Conservation (phyloP, 92 coral and sea anemone species). For the Hydrozoanthus gracilis region DNA sequence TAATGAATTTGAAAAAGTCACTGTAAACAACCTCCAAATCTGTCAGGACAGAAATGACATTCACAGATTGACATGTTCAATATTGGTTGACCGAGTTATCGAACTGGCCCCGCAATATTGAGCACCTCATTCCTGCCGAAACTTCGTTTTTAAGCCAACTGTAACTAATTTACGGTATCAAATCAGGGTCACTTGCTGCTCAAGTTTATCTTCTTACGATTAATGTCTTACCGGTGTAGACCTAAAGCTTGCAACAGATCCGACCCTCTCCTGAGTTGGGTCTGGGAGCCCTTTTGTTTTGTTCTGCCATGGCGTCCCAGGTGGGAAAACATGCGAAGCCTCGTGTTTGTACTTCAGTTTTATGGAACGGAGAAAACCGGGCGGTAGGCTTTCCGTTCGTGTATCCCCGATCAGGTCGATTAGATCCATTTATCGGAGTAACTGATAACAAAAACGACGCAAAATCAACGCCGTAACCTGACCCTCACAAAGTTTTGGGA, state of each 20-base stretch:
- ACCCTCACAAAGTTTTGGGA: neutral
- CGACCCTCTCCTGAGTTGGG: conserved; percentile 43
- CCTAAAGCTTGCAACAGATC: conserved; percentile 63
- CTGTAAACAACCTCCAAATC: too few species aligned
- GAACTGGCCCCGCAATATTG: too few species aligned
- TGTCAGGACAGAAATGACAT: too few species aligned
- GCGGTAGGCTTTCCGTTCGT: conserved; percentile 90
- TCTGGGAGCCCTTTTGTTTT: conserved; percentile 25
- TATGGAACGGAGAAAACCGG: conserved; percentile 92
- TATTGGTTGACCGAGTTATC: too few species aligned
- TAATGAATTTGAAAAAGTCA: too few species aligned
- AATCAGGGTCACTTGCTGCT: neutral
- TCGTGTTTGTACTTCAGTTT: conserved; percentile 96
- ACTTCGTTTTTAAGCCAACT: neutral
- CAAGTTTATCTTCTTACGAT: neutral
- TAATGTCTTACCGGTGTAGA: conserved; percentile 74
- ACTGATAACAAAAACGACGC: neutral
- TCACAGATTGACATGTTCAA: too few species aligned
- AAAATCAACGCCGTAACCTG: neutral
- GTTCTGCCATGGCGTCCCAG: conserved; percentile 65
- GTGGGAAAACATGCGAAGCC: conserved; percentile 89
- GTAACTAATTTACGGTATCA: neutral
- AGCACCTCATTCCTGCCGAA: neutral
- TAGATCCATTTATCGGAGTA: conserved; percentile 72
- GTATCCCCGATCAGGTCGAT: conserved; percentile 94